Base-by-base conservation (phyloP, 2,797 vertebrate genomes). In the Liparis tanakae region DNA sequence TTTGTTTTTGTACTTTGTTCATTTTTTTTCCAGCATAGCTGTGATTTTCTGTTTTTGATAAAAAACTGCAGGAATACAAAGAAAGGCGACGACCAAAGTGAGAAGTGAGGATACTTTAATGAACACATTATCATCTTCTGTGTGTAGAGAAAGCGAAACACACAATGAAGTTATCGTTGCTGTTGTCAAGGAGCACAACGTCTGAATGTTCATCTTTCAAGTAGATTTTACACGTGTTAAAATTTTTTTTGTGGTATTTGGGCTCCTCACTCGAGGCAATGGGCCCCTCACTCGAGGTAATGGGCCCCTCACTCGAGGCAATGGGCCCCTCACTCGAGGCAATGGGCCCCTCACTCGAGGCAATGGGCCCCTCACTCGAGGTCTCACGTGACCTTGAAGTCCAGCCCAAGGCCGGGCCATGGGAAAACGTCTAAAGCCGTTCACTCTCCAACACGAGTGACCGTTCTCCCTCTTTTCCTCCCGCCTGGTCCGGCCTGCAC, bases 371-470 rank as follows among this genome's bases (percentile, higher is more conserved):
- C 60, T 57, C 61, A 78, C 74, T 80, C 79, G 70, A 71, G 51
- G 46, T 74, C 76, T 63, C 58, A 43, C 61, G 72, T 75, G 75
- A 79, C 79, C 70, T 80, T 72, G 62, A 33, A 48, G 74, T 74
- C 78, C 67, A 36, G 46, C 70, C 78, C 75, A 10, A 63, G 66
- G 46, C 69, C 20, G 72, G 80, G 70, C 74, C 82, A 81, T 82
- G 85, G 86, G 84, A 87, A 87, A 90, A 82, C 79, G 76, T 89
- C 92, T 91, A 91, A 88, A 91, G 79, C 76, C 76, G 76, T 74
- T 88, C 72, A 62, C 75, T 70, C 70, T 86, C 84, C 72, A 69
- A 84, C 81, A 87, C 83, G 82, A 84, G 80, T 83, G 88, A 84
- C 88, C 87, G 83, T 79, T 51, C 18, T 46, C 12, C 79, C 82